These are phyloP conservation scores for Cryptus armator DNA, from an alignment of 2,888 invertebrate genomes.

Conservation along the genomic window DNA sequence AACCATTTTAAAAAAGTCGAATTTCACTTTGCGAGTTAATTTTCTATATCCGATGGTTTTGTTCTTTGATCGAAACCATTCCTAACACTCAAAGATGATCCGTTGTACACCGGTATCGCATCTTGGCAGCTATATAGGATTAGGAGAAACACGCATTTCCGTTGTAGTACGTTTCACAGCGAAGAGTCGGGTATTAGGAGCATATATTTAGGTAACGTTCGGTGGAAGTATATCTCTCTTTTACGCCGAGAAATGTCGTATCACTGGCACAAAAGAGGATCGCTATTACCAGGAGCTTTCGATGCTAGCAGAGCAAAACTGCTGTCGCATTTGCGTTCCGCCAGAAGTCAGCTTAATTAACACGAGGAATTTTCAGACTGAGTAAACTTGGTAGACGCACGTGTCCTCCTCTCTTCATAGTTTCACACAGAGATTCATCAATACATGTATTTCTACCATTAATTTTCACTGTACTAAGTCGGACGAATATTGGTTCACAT, in stretches of 20 bases:
- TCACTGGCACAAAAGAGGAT: conserved; percentile 17
- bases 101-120: not conserved
- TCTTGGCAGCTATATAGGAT: not conserved
- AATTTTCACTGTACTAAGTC: not conserved
- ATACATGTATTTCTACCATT: not conserved
- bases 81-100: not conserved
- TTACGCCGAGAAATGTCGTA: conserved; percentile 4
- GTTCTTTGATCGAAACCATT: not conserved
- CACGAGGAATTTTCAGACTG: conserved; percentile 7
- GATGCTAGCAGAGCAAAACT: conserved; percentile 10
- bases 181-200: conserved; percentile 43
- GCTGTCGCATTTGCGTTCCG: not conserved
- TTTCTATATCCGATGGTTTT: not conserved
- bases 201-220: not conserved
- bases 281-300: conserved; percentile 40
- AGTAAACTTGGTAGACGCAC: conserved; percentile 10
- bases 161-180: conserved; percentile 14
- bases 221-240: not conserved
- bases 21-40: not conserved
- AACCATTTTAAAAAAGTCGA: not conserved
- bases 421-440: not conserved
- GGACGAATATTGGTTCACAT: not conserved
- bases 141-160: conserved; percentile 29
- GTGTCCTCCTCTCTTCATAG: not conserved
- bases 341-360: conserved; percentile 11